These are phyloP conservation scores for Schizopygopsis pylzovi DNA, from an alignment of 2,797 vertebrate species.

Conservation along the genomic window DNA sequence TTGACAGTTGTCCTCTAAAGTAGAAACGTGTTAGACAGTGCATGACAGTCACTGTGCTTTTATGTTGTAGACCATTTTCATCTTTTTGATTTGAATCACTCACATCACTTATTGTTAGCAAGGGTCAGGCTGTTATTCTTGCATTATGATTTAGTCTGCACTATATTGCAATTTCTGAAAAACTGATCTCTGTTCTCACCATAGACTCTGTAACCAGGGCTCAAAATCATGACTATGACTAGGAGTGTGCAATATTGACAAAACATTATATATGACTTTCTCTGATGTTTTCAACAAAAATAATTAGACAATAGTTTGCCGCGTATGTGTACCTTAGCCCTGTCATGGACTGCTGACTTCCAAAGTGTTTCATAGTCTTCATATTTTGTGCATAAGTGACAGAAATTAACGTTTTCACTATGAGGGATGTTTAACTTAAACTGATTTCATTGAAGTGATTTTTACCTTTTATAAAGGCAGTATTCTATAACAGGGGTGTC, in stretches of 20 bases:
- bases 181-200: not conserved
- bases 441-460: not conserved
- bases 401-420: not conserved
- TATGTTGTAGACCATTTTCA: not conserved
- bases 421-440: not conserved
- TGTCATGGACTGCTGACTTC: not conserved
- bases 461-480: not conserved
- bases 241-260: not conserved
- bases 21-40: not conserved
- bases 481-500: not conserved
- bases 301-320: not conserved
- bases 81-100: not conserved
- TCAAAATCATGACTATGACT: not conserved
- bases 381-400: not conserved
- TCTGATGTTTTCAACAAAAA: not conserved
- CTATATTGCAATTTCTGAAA: not conserved
- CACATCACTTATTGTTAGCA: not conserved
- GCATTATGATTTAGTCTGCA: not conserved
- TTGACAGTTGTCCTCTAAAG: not conserved
- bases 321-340: not conserved
- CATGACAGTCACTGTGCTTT: conserved; percentile 9
- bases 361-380: not conserved
- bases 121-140: not conserved
- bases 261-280: not conserved
- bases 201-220: not conserved